phyloP scores from a whole-genome alignment of 2,888 invertebrate genomes.

The Eurytoma californica region DNA sequence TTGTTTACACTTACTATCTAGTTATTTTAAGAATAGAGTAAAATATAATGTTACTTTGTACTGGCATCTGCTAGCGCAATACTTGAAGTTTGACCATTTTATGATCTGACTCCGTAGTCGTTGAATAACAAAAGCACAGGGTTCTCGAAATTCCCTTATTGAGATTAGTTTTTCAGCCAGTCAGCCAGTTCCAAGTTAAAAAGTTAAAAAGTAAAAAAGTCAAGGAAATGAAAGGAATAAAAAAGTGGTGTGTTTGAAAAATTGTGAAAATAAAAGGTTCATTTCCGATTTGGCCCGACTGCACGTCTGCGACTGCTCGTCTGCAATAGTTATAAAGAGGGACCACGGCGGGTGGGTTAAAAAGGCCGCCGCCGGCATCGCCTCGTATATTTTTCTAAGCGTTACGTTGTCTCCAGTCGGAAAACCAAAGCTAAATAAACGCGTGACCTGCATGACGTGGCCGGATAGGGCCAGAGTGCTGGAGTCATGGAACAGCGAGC shows the following conservation, averaged over 20 bases:
- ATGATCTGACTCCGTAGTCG: conserved; percentile 64
- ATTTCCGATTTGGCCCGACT: no score
- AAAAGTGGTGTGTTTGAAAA: no score
- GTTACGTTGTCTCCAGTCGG: conserved; percentile 35
- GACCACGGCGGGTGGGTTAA: conserved; percentile 6
- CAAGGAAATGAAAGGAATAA: background rate
- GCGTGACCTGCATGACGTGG: background rate
- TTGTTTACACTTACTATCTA: background rate
- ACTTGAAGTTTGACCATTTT: conserved; percentile 61
- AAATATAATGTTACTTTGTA: conserved; percentile 30
- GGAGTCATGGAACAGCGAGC: no score
- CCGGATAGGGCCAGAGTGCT: no score
- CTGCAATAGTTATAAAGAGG: background rate
- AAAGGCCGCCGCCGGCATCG: conserved; percentile 15
- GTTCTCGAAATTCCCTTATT: conserved; percentile 63
- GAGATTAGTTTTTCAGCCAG: background rate
- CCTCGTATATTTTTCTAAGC: conserved; percentile 57
- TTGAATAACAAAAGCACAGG: conserved; percentile 62
- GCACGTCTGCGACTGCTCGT: no score
- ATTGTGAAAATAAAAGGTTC: no score
- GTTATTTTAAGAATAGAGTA: background rate
- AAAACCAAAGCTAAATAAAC: conserved; percentile 33
- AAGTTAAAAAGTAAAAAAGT: conserved; percentile 6
- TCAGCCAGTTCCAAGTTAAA: no score
- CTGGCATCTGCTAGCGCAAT: conserved; percentile 54